Conservation (phyloP, 2,113 vertebrate species). For the Pelodiscus sinensis region DNA sequence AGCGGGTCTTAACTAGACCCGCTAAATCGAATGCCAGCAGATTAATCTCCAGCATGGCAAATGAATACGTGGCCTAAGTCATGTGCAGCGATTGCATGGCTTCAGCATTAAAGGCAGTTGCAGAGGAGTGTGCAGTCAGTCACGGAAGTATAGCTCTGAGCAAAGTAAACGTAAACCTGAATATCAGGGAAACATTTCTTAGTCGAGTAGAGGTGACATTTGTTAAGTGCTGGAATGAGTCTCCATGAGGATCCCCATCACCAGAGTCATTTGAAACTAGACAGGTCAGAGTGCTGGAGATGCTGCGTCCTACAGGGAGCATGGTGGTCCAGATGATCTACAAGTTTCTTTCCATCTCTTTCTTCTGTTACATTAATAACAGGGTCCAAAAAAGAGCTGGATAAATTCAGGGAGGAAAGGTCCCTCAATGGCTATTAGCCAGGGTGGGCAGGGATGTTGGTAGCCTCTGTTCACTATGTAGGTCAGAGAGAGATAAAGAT, state of each 20-base stretch:
- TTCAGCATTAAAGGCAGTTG: background rate
- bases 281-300: background rate
- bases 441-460: too few relatives aligned
- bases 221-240: background rate
- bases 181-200: background rate
- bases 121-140: background rate
- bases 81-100: background rate
- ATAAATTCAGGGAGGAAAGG: too few relatives aligned
- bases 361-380: accelerated
- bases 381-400: too few relatives aligned
- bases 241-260: background rate
- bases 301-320: background rate
- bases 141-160: accelerated
- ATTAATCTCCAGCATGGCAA: too few relatives aligned
- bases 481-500: background rate
- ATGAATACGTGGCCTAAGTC: too few relatives aligned
- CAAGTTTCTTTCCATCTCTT: background rate
- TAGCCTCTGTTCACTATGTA: background rate
- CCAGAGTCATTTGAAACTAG: accelerated
- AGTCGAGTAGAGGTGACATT: background rate
- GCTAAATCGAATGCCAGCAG: too few relatives aligned
- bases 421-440: too few relatives aligned
- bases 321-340: background rate
- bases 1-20: too few relatives aligned
- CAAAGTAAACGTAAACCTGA: background rate